Conservation (phyloP, 1,140 invertebrate species). For the Zaprionus vittiger region DNA sequence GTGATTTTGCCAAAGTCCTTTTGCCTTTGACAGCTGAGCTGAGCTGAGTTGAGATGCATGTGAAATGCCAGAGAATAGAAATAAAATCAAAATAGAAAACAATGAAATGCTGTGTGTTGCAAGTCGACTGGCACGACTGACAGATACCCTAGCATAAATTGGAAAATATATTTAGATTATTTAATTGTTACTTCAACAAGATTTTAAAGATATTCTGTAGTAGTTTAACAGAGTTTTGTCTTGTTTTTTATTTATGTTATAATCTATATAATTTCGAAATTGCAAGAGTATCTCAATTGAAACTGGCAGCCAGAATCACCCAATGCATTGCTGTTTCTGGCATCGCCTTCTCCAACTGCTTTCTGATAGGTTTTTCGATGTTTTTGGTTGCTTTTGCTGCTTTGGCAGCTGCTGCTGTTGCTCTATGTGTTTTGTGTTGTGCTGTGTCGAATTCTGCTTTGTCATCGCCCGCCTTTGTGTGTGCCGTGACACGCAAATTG, state of each 20-base stretch:
- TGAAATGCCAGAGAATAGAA: not conserved
- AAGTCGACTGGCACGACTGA: not conserved
- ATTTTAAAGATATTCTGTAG: not conserved
- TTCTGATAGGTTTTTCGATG: slow-evolving; percentile 17
- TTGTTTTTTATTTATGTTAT: too few relatives aligned
- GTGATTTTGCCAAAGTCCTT: slow-evolving; percentile 55
- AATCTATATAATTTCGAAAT: too few relatives aligned
- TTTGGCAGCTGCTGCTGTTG: slow-evolving; percentile 8
- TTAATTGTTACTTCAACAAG: not conserved
- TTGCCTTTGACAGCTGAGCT: slow-evolving; percentile 66
- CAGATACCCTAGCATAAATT: not conserved
- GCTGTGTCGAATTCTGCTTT: slow-evolving; percentile 34
- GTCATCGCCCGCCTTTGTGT: slow-evolving; percentile 51
- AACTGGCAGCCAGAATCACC: not conserved
- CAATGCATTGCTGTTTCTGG: not conserved
- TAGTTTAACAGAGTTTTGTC: not conserved
- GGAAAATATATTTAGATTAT: not conserved
- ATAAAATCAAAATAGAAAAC: slow-evolving; percentile 16
- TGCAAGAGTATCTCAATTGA: too few relatives aligned
- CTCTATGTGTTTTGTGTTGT: not conserved
- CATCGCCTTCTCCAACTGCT: slow-evolving; percentile 14
- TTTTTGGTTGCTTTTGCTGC: slow-evolving; percentile 32
- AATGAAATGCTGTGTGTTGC: not conserved
- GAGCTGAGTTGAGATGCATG: slow-evolving; percentile 12
- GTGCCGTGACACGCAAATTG: slow-evolving; percentile 51